phyloP scores from a whole-genome alignment of 2,888 invertebrate species.

The Ecdyonurus torrentis region DNA sequence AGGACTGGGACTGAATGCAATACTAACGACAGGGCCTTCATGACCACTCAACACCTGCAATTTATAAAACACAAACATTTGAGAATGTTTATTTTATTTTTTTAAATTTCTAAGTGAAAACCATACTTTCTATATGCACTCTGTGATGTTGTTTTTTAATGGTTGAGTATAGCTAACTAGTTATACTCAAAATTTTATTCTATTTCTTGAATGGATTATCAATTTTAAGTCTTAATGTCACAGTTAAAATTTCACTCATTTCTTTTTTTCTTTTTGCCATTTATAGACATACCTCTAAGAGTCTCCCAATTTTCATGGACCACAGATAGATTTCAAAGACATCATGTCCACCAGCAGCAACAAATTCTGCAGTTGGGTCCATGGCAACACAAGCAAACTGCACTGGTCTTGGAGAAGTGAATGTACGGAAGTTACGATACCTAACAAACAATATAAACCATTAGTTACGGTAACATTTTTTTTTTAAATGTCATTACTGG shows the following conservation, averaged over 20 bases:
- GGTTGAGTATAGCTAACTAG: no score
- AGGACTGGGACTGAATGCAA: constrained; percentile 60
- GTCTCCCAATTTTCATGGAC: constrained; percentile 82
- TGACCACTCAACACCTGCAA: constrained; percentile 70
- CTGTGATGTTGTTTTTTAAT: background rate
- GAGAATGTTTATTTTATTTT: constrained; percentile 5
- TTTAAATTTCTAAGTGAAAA: background rate
- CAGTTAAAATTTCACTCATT: no score
- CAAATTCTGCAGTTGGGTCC: constrained; percentile 79
- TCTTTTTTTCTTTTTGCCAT: no score
- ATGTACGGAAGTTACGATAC: constrained; percentile 94
- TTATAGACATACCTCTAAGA: constrained; percentile 71
- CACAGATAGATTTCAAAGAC: constrained; percentile 91
- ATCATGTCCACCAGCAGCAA: constrained; percentile 90
- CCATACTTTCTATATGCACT: no score
- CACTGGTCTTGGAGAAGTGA: constrained; percentile 77
- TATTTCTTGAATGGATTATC: no score
- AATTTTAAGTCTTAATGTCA: no score
- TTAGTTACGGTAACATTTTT: background rate
- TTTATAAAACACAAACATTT: constrained; percentile 8
- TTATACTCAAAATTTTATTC: no score
- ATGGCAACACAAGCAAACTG: constrained; percentile 84
- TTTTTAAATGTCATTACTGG: background rate
- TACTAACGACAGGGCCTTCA: constrained; percentile 72
- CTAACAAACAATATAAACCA: constrained; percentile 35